Percentiles rank a stretch among this genome's conserved stretches.
Conservation (phyloP, 2,797 vertebrate genomes). For the Scolopax rusticola region DNA sequence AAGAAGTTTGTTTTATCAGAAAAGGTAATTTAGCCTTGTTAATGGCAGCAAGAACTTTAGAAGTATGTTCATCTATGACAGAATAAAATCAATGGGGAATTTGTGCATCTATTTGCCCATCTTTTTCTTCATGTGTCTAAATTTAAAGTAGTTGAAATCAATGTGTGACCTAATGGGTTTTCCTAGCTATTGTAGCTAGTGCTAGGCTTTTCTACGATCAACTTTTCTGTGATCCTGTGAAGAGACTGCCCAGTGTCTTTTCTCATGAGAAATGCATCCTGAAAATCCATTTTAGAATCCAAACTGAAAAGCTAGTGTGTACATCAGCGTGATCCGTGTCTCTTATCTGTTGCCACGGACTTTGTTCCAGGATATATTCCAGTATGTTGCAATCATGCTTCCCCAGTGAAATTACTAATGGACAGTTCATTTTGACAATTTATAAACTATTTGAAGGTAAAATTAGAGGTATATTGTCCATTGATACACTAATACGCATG, state of each 20-base stretch:
- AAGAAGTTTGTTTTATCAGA: background rate
- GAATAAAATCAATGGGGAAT: background rate
- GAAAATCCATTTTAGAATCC: background rate
- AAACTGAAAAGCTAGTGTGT: background rate
- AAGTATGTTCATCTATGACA: background rate
- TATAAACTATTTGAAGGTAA: background rate
- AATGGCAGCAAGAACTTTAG: background rate
- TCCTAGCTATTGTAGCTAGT: background rate
- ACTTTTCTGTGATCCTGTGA: background rate
- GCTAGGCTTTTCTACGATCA: background rate
- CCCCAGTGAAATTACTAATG: background rate
- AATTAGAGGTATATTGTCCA: background rate
- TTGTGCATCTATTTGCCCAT: background rate
- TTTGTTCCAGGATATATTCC: background rate
- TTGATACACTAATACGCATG: rapidly evolving
- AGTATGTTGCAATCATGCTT: background rate
- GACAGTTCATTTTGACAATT: background rate
- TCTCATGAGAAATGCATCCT: background rate
- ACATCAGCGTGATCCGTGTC: no score
- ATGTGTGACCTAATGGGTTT: background rate
- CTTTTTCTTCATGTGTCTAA: background rate
- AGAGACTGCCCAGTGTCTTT: background rate
- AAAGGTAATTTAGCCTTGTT: background rate
- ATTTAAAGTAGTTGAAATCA: background rate
- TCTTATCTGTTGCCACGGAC: background rate